Conservation (phyloP, 2,888 invertebrate species). For the Hyalella azteca region DNA sequence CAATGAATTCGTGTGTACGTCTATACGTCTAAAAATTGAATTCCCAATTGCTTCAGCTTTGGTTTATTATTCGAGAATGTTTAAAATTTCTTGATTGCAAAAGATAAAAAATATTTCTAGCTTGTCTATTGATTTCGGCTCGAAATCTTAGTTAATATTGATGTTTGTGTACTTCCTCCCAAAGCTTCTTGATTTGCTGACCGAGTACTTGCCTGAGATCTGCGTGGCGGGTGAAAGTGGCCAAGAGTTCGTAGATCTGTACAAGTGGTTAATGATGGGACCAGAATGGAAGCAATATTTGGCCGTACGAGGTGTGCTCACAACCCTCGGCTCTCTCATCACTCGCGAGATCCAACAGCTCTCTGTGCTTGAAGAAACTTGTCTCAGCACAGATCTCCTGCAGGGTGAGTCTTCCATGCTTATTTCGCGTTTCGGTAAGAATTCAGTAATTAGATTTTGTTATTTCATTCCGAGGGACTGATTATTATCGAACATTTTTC, state of each 20-base stretch:
- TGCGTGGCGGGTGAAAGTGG: constrained; percentile 89
- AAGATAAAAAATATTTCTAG: no score
- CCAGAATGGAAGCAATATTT: constrained; percentile 93
- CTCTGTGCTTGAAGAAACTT: constrained; percentile 87
- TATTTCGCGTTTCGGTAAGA: constrained; percentile 61
- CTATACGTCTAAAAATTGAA: no score
- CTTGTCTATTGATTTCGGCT: no score
- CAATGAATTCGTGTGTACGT: no score
- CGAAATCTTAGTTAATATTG: no score
- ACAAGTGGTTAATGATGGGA: constrained; percentile 77
- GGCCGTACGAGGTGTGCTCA: constrained; percentile 83
- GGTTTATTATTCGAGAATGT: no score
- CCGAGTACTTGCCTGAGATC: constrained; percentile 85
- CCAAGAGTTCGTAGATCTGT: constrained; percentile 86
- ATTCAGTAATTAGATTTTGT: not conserved
- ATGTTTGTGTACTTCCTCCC: no score
- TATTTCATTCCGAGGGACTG: not conserved
- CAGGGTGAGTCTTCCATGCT: no score
- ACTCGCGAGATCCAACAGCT: constrained; percentile 87
- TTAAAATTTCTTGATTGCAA: no score
- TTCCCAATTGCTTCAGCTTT: no score
- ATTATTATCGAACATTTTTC: not conserved
- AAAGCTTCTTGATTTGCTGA: constrained; percentile 84
- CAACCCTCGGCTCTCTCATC: constrained; percentile 82
- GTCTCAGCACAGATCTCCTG: constrained; percentile 89